These are phyloP conservation scores for Pantherophis alleghaniensis DNA, from an alignment of 2,797 vertebrate species.

Conservation along the genomic window DNA sequence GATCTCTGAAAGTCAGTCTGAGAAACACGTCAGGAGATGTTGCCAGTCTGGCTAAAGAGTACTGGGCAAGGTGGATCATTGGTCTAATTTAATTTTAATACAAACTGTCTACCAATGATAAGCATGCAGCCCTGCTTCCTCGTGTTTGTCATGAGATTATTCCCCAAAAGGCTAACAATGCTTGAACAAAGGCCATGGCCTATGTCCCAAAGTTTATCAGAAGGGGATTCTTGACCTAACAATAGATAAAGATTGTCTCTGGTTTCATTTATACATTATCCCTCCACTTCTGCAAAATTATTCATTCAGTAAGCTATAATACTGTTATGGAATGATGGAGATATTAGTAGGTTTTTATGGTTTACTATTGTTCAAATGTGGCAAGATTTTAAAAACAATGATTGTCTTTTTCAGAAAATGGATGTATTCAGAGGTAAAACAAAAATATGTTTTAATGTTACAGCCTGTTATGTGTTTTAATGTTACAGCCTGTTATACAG, in stretches of 20 bases:
- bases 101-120: not conserved
- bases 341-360: not conserved
- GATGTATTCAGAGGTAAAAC: not conserved
- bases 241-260: not conserved
- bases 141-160: not conserved
- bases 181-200: constrained; percentile 14
- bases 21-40: not conserved
- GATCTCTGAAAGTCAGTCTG: not conserved
- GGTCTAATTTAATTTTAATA: not conserved
- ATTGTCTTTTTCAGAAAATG: not conserved
- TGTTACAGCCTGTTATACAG: not conserved
- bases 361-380: not conserved
- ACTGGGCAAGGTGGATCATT: not conserved
- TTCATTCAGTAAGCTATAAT: not conserved
- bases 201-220: constrained; percentile 19
- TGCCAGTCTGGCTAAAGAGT: not conserved
- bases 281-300: not conserved
- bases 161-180: not conserved
- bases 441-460: not conserved
- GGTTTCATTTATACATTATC: not conserved
- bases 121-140: not conserved
- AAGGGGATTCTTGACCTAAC: not conserved
- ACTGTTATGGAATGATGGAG: not conserved
- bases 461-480: not conserved
- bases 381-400: not conserved